phyloP scores from a whole-genome alignment of 2,113 vertebrate species.

The Anarhynchus alexandrinus region DNA sequence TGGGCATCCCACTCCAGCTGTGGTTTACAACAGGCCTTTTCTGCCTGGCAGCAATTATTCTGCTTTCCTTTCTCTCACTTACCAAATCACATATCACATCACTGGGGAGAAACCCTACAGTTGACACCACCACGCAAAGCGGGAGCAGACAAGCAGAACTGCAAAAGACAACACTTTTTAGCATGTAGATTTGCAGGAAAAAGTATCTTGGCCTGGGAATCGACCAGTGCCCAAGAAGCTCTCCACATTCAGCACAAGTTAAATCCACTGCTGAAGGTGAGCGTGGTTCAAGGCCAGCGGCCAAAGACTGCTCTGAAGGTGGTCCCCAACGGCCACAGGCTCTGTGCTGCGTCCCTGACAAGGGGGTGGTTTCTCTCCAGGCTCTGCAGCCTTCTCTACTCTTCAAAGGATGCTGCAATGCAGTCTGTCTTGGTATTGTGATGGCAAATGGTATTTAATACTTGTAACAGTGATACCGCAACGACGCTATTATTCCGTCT shows the following conservation, averaged over 20 bases:
- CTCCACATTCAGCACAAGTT: neutral
- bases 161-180: neutral
- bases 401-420: neutral
- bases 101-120: neutral
- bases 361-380: neutral
- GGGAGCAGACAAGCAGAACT: neutral
- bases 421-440: neutral
- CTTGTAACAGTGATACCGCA: neutral
- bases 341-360: neutral
- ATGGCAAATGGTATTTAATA: neutral
- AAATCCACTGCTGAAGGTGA: neutral
- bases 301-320: neutral
- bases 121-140: neutral
- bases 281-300: neutral
- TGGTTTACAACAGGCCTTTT: neutral
- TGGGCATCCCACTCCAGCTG: neutral
- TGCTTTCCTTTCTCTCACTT: neutral
- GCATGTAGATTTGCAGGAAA: neutral
- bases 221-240: neutral
- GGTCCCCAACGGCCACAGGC: neutral
- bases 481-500: neutral
- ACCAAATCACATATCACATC: neutral
- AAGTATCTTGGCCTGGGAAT: neutral
- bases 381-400: neutral
- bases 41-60: neutral